A percentile compares a stretch with the other conserved stretches of the same genome.
These are phyloP conservation scores for Troides helena DNA, from an alignment of 2,888 invertebrate genomes.

Conservation along the genomic window DNA sequence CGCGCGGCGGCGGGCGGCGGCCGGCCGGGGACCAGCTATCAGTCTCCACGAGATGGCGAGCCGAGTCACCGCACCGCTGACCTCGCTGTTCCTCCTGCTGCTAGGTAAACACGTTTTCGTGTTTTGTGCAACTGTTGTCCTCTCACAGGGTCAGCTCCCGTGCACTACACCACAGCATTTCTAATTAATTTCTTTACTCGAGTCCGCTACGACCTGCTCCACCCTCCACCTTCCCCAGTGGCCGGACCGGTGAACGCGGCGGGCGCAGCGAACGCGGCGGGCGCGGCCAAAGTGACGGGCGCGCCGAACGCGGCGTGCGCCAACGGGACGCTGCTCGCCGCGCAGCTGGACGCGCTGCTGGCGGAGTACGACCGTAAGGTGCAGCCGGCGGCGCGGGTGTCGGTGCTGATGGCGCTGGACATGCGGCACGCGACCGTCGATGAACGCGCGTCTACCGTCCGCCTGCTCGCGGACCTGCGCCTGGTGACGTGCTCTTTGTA, in stretches of 20 bases:
- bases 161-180: too few species aligned
- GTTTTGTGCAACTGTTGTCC: too few species aligned
- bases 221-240: not conserved
- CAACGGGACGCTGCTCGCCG: constrained; percentile 53
- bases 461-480: constrained; percentile 65
- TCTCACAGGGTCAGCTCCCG: too few species aligned
- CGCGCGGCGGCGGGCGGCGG: constrained; percentile 18
- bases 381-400: constrained; percentile 53
- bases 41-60: constrained; percentile 49
- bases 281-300: not conserved
- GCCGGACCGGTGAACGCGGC: not conserved
- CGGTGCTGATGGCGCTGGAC: constrained; percentile 77
- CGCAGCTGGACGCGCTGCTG: constrained; percentile 60
- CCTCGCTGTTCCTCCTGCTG: constrained; percentile 43
- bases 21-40: constrained; percentile 3
- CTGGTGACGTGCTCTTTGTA: constrained; percentile 69
- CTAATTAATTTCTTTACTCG: too few species aligned
- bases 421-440: constrained; percentile 84
- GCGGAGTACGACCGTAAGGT: constrained; percentile 67
- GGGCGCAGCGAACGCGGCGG: not conserved
- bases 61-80: constrained; percentile 33
- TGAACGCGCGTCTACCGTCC: constrained; percentile 81
- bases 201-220: not conserved
- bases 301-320: constrained; percentile 38
- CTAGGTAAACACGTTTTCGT: constrained; percentile 30